phyloP scores from a whole-genome alignment of 2,113 vertebrate genomes.

The Podilymbus podiceps region DNA sequence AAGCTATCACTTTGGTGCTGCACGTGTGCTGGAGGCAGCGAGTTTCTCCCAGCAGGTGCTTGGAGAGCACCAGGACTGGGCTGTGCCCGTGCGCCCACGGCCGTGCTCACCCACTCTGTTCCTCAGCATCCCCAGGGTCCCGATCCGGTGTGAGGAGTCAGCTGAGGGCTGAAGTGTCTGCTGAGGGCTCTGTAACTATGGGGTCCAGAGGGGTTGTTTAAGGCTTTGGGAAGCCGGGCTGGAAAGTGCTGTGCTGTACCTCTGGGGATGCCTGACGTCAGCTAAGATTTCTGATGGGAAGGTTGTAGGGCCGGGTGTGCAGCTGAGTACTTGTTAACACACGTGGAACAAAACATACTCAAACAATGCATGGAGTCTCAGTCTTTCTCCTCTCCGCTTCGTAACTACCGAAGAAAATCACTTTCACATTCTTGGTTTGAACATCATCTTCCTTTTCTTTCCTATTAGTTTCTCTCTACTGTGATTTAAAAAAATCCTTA shows the following conservation, averaged over 20 bases:
- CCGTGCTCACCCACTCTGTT: neutral
- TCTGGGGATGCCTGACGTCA: neutral
- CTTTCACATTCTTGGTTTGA: neutral
- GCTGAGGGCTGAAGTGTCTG: neutral
- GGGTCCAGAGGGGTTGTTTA: neutral
- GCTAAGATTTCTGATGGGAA: neutral
- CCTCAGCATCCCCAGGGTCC: accelerated
- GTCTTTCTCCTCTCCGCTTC: too few species aligned
- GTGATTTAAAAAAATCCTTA: neutral
- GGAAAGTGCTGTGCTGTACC: neutral
- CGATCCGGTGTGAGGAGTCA: accelerated
- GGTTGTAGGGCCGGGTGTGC: neutral
- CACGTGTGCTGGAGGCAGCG: neutral
- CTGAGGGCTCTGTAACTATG: accelerated
- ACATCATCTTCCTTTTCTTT: neutral
- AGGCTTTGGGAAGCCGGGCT: accelerated
- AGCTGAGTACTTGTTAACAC: neutral
- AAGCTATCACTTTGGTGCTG: accelerated
- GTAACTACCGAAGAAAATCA: neutral
- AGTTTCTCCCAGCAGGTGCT: neutral
- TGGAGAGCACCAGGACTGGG: neutral
- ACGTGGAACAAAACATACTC: accelerated
- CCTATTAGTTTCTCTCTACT: conserved; percentile 5
- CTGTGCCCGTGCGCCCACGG: neutral
- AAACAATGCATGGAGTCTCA: accelerated